These are phyloP conservation scores for Drosophila tanythrix DNA, from an alignment of 2,888 invertebrate genomes.

Conservation along the genomic window DNA sequence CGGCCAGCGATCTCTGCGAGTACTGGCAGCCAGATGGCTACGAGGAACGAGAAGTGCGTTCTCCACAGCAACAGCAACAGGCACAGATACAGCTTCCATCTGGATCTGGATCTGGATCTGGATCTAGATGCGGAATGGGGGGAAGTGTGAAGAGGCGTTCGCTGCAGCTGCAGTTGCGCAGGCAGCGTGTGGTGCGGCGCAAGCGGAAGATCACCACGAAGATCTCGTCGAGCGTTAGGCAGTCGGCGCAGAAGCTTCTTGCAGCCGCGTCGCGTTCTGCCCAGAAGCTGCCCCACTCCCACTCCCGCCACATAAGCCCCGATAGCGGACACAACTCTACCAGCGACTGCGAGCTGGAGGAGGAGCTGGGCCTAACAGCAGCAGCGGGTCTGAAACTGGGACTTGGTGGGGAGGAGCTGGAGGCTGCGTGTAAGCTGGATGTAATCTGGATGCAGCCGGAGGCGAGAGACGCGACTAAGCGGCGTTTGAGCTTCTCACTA, in stretches of 20 bases:
- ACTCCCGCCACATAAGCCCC: conserved; percentile 74
- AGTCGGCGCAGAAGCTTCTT: conserved; percentile 78
- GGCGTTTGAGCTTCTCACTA: conserved; percentile 68
- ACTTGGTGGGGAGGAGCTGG: conserved; percentile 52
- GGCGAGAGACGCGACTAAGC: conserved; percentile 65
- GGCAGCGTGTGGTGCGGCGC: conserved; percentile 82
- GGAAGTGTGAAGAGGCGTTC: conserved; percentile 29
- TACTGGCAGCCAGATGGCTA: conserved; percentile 78
- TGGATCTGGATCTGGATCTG: neutral
- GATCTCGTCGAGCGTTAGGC: conserved; percentile 73
- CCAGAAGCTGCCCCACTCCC: conserved; percentile 38
- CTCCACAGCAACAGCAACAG: conserved; percentile 57
- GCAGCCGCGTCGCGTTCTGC: conserved; percentile 51
- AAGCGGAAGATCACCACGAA: conserved; percentile 75
- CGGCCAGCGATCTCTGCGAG: conserved; percentile 84
- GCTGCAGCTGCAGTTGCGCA: conserved; percentile 65
- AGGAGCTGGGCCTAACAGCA: conserved; percentile 18
- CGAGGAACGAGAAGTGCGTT: conserved; percentile 82
- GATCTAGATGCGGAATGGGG: neutral
- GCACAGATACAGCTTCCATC: conserved; percentile 31
- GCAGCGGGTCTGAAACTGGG: neutral
- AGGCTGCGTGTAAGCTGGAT: conserved; percentile 61
- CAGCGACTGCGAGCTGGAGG: conserved; percentile 70
- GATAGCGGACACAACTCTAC: conserved; percentile 84
- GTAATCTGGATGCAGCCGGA: conserved; percentile 62